Evolutionary conservation across 1,140 invertebrate genomes (phyloP).

Genomic region (Platorchestia sp.): DNA sequence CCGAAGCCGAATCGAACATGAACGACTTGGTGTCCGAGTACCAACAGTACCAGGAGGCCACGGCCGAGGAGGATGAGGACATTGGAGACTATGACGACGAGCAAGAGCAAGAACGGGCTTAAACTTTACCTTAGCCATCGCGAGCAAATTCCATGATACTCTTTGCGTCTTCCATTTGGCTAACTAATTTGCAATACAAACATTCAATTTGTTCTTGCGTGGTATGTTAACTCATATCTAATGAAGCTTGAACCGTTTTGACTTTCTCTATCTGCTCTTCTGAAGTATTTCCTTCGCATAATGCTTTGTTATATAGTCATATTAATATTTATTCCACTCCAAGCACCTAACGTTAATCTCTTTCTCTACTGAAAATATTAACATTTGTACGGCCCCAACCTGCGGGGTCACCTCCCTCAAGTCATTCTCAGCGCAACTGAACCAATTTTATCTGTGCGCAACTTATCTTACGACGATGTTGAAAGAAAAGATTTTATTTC

Average conservation of each 20-base stretch:
- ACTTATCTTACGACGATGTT: slow-evolving; percentile 11
- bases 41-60: slow-evolving; percentile 92
- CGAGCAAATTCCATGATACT: slow-evolving; percentile 16
- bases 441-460: not conserved
- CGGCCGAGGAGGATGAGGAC: slow-evolving; percentile 84
- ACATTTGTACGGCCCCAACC: not conserved
- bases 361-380: slow-evolving; percentile 9
- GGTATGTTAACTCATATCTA: slow-evolving; percentile 46
- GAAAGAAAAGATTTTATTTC: slow-evolving; percentile 3
- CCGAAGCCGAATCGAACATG: slow-evolving; percentile 83
- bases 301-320: slow-evolving; percentile 31
- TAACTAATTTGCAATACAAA: not conserved
- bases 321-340: slow-evolving; percentile 40
- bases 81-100: slow-evolving; percentile 84
- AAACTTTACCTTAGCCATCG: not conserved
- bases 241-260: not conserved
- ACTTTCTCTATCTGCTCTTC: not conserved
- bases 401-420: slow-evolving; percentile 29
- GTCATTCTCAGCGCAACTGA: slow-evolving; percentile 41
- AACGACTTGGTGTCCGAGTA: slow-evolving; percentile 92
- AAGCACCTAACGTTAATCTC: slow-evolving; percentile 15
- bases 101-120: slow-evolving; percentile 41
- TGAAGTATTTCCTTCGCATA: not conserved
- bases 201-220: not conserved
- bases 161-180: not conserved